A percentile compares a stretch with the other conserved stretches of the same genome.
These are phyloP conservation scores for Myotis daubentonii DNA, from an alignment of 2,797 vertebrate genomes.

Conservation along the genomic window DNA sequence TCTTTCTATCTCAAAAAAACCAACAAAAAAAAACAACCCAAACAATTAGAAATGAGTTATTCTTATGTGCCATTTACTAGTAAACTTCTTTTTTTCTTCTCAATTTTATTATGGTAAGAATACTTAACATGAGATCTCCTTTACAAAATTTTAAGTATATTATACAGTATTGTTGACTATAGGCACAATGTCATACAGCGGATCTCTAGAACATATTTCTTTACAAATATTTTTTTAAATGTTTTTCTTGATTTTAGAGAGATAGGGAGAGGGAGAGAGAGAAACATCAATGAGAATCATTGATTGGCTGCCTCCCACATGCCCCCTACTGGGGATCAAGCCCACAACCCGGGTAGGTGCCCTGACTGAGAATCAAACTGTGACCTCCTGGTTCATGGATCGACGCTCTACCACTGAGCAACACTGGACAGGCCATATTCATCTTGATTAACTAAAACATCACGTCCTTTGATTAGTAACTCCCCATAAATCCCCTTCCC, in stretches of 20 bases:
- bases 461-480: neutral
- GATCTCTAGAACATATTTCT: neutral
- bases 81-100: neutral
- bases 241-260: too few species aligned
- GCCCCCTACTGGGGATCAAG: too few species aligned
- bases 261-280: too few species aligned
- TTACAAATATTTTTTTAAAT: too few species aligned
- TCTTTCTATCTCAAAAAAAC: neutral
- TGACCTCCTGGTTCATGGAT: too few species aligned
- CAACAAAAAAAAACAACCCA: too few species aligned
- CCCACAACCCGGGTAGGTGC: too few species aligned
- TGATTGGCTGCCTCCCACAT: too few species aligned
- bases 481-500: neutral
- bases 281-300: too few species aligned
- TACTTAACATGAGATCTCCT: neutral
- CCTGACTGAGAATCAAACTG: too few species aligned
- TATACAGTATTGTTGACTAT: neutral
- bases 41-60: neutral
- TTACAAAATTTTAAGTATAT: neutral
- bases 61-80: neutral
- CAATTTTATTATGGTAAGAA: conserved; percentile 4
- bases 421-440: neutral
- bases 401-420: too few species aligned
- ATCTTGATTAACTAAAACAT: neutral
- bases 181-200: neutral